Evolutionary conservation across 2,888 invertebrate species (phyloP).

Genomic region (Itoplectis maculator): DNA sequence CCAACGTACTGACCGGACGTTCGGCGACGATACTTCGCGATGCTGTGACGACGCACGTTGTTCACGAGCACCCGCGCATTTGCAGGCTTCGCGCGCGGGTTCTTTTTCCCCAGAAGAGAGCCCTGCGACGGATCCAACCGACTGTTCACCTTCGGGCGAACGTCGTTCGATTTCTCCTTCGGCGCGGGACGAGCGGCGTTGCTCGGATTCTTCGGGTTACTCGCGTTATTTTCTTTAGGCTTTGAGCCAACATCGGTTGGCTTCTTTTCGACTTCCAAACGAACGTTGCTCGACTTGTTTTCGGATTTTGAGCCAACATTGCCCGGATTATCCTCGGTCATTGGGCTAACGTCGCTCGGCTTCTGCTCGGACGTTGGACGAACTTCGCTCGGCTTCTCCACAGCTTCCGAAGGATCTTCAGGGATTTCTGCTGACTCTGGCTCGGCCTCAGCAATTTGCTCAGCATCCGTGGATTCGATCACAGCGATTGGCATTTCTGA

Average conservation of each 20-base stretch:
- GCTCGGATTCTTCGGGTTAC: too few relatives aligned
- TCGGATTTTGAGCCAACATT: too few relatives aligned
- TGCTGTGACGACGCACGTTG: constrained; percentile 52
- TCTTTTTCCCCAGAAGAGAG: neutral
- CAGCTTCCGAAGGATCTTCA: too few relatives aligned
- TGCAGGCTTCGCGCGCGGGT: neutral
- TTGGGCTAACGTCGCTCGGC: too few relatives aligned
- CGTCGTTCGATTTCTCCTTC: neutral
- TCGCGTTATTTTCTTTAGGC: neutral
- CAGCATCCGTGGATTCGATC: neutral
- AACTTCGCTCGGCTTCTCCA: too few relatives aligned
- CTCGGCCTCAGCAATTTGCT: too few relatives aligned
- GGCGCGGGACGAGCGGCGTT: neutral
- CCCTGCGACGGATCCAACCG: constrained; percentile 3
- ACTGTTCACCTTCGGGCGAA: neutral
- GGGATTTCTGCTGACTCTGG: too few relatives aligned
- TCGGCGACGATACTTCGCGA: constrained; percentile 64
- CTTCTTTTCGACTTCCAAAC: too few relatives aligned
- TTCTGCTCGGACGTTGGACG: too few relatives aligned
- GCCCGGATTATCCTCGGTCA: too few relatives aligned
- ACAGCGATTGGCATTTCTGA: too few relatives aligned
- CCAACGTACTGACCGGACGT: constrained; percentile 83
- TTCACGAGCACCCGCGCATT: constrained; percentile 35
- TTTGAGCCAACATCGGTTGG: too few relatives aligned
- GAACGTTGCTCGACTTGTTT: neutral